Evolutionary conservation across 2,797 vertebrate species (phyloP).

Genomic region (Sylvia borin): DNA sequence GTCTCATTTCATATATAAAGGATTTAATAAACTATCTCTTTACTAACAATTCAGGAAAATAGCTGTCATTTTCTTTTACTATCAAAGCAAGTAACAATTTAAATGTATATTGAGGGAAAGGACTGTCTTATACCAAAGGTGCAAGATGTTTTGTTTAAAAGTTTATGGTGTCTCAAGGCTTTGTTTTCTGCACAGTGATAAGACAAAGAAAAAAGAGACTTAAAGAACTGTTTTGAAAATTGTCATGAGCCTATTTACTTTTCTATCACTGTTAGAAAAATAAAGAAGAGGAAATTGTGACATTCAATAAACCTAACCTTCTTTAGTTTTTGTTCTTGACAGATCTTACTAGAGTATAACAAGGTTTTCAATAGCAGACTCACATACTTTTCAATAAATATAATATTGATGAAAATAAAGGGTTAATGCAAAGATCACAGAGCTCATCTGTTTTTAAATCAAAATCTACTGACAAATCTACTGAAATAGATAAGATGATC

Average conservation of each 20-base stretch:
- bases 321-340: constrained; percentile 22
- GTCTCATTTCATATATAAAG: not conserved
- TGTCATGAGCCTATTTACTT: not conserved
- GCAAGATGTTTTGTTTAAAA: not conserved
- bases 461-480: constrained; percentile 47
- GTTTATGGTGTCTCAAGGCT: not conserved
- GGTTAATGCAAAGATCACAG: constrained; percentile 3
- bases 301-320: constrained; percentile 24
- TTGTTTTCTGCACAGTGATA: constrained; percentile 17
- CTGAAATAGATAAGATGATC: constrained; percentile 71
- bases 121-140: not conserved
- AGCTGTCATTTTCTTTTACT: not conserved
- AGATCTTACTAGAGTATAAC: constrained; percentile 30
- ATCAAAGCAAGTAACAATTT: not conserved
- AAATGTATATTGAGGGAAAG: not conserved
- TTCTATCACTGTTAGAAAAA: not conserved
- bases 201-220: constrained; percentile 3
- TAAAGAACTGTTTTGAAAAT: not conserved
- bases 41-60: not conserved
- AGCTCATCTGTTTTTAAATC: constrained; percentile 69
- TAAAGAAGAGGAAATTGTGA: not conserved
- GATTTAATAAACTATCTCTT: not conserved
- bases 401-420: constrained; percentile 69
- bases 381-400: not conserved
- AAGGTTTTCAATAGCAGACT: not conserved